Base-by-base conservation (phyloP, 2,888 invertebrate genomes). In the Dugesia japonica region DNA sequence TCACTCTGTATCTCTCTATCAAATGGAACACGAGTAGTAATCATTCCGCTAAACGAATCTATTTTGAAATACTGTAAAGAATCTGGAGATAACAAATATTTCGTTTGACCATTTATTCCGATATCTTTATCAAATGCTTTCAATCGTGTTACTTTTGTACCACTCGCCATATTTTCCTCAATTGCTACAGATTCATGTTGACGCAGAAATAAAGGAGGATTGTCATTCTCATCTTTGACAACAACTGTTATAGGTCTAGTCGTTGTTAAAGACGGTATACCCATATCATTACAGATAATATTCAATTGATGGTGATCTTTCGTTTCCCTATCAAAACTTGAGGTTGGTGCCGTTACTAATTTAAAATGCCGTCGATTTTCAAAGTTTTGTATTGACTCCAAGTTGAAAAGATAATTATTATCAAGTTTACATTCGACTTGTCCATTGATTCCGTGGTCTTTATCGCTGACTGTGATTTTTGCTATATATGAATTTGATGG, bases 171-270 rank as follows among this genome's bases (percentile, higher is more conserved):
- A 28, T 75, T 75, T 56, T 75, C 75, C 15, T n/a, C 26, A 17
- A 75, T 26, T 7, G 20, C 1, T 20, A 26, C 28, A 1, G 23
- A 28, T 9, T 56, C 27, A 75, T 42, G 28, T 26, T 28, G 26
- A 1, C 42, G 15, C 1, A 9, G 7, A 23, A 75, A 75, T n/a
- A 26, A 1, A 1, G 75, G 75, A 23, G 56, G 56, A 56, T 75
- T 75, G 26, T 75, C 75, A 28, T 75, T 75, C 20, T 56, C 75
- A 26, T 75, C 75, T 42, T 71, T 71, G 26, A 75, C 56, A 42
- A 42, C 42, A 26, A 75, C 28, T 26, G 26, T 23, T 1, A 75
- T 26, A 4, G 26, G 27, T 7, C 26, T 1, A 27, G 42, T 28
- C 15, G 75, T 42, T 15, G 75, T 26, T 7, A 38, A 28, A n/a